Conservation (phyloP, 2,888 invertebrate species). For the Phyllotreta cruciferae region DNA sequence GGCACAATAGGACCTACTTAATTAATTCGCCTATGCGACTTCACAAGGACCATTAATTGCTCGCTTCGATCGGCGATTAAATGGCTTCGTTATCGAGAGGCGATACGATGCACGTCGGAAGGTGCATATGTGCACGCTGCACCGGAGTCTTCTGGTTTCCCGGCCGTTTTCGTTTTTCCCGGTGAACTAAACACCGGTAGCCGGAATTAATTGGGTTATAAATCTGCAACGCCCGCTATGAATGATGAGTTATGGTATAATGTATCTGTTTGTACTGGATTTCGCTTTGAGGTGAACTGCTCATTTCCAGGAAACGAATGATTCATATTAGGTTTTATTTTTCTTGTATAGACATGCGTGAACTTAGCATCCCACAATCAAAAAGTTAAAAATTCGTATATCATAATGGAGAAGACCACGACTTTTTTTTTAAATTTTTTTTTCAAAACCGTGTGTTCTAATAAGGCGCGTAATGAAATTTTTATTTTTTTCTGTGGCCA, state of each 20-base stretch:
- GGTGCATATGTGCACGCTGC: too few relatives aligned
- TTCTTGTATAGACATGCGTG: too few relatives aligned
- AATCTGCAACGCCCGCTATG: constrained; percentile 7
- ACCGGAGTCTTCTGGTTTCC: too few relatives aligned
- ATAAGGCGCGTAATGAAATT: too few relatives aligned
- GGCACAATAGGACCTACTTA: too few relatives aligned
- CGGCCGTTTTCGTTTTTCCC: constrained; percentile 4
- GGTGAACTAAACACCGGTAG: constrained; percentile 14
- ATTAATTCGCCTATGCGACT: background rate
- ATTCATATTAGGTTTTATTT: constrained; percentile 5
- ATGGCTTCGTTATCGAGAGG: background rate
- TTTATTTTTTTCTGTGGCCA: too few relatives aligned
- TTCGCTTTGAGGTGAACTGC: constrained; percentile 12
- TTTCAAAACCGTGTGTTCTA: too few relatives aligned
- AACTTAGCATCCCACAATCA: too few relatives aligned
- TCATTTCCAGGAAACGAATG: constrained; percentile 14
- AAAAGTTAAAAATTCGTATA: too few relatives aligned
- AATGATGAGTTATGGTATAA: constrained; percentile 4
- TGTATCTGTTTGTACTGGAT: background rate
- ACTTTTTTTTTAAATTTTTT: too few relatives aligned
- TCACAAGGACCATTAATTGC: constrained; percentile 11
- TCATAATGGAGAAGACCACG: too few relatives aligned
- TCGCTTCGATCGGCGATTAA: background rate
- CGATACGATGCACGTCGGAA: too few relatives aligned
- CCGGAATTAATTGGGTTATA: constrained; percentile 18